Percentiles rank a stretch among this genome's conserved stretches.
Evolutionary conservation across 2,113 vertebrate species (phyloP).

Genomic region (Malaclemys terrapin): DNA sequence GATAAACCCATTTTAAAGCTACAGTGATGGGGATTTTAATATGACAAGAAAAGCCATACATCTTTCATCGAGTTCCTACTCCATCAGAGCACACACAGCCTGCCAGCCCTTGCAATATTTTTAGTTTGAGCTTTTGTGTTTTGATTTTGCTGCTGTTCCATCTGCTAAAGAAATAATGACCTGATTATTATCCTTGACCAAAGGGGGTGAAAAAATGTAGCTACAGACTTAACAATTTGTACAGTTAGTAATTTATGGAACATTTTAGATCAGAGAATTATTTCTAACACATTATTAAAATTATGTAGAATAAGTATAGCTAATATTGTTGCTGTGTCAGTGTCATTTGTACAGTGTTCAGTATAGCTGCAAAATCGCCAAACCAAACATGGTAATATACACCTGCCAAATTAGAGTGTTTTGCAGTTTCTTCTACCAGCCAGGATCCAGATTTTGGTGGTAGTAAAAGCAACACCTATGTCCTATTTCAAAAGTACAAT

Average conservation of each 20-base stretch:
- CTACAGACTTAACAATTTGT: not conserved
- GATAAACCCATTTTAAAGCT: not conserved
- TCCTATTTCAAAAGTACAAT: not conserved
- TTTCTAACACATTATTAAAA: accelerated
- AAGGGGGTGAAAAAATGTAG: not conserved
- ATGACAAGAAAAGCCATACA: not conserved
- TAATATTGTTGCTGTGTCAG: not conserved
- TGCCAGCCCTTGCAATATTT: not conserved
- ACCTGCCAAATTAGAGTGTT: accelerated
- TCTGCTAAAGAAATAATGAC: not conserved
- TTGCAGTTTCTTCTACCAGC: accelerated
- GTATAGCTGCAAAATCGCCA: accelerated
- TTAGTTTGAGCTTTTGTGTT: not conserved
- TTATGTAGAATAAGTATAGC: not conserved
- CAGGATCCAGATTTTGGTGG: not conserved
- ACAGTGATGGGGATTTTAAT: not conserved
- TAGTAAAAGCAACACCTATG: not conserved
- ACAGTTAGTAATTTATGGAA: not conserved
- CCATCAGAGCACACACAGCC: not conserved
- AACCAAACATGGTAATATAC: not conserved
- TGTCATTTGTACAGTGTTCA: accelerated
- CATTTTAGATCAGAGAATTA: not conserved
- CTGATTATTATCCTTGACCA: not conserved
- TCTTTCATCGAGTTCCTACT: not conserved
- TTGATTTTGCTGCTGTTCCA: not conserved